phyloP scores from a whole-genome alignment of 2,797 vertebrate species.

The Lacerta agilis region DNA sequence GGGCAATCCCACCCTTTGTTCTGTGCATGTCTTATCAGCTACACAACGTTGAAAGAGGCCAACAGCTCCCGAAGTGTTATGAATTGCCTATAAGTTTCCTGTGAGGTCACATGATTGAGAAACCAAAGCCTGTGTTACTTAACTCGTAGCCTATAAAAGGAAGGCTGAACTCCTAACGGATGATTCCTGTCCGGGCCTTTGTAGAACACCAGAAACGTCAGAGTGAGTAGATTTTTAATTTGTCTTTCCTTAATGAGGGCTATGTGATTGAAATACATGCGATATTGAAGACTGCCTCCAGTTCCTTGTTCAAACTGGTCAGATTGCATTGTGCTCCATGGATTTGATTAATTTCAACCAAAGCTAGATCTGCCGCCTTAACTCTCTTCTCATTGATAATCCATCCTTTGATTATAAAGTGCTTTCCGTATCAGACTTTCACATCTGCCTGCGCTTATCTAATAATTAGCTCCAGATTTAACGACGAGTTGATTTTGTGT shows the following conservation, averaged over 20 bases:
- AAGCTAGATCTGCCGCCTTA: constrained; percentile 22
- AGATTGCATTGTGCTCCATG: background rate
- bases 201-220: constrained; percentile 14
- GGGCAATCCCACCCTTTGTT: constrained; percentile 2
- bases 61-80: background rate
- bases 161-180: constrained; percentile 4
- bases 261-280: background rate
- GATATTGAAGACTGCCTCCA: background rate
- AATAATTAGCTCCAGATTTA: constrained; percentile 19
- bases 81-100: background rate
- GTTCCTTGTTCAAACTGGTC: background rate
- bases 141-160: constrained; percentile 23
- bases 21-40: background rate
- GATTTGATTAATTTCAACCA: background rate
- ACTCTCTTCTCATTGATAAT: background rate
- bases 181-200: constrained; percentile 24
- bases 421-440: background rate
- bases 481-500: background rate
- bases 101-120: constrained; percentile 13
- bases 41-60: background rate
- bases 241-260: background rate
- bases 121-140: constrained; percentile 32
- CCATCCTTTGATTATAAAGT: background rate
- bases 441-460: background rate
- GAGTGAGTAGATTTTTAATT: constrained; percentile 22